A percentile compares a stretch with the other conserved stretches of the same genome.
Evolutionary conservation across 2,113 vertebrate genomes (phyloP).

Genomic region (Ictalurus punctatus): DNA sequence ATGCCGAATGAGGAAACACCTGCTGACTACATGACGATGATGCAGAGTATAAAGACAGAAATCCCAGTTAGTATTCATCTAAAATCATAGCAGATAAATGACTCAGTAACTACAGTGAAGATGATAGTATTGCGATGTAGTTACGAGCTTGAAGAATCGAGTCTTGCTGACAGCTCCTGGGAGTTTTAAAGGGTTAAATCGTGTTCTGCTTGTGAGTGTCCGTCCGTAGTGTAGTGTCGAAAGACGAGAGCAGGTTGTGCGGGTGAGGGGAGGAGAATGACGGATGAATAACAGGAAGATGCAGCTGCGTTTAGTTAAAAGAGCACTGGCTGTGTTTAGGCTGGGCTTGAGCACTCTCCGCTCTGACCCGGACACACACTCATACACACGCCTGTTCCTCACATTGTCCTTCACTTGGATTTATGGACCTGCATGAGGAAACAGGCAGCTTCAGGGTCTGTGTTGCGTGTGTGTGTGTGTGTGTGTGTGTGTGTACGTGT

Average conservation of each 20-base stretch:
- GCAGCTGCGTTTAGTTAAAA: conserved; percentile 69
- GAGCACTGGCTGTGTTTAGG: conserved; percentile 73
- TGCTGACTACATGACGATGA: neutral
- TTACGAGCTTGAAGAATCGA: no score
- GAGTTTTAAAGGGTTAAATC: neutral
- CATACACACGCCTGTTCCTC: conserved; percentile 72
- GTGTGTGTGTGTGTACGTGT: conserved; percentile 31
- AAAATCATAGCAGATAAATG: neutral
- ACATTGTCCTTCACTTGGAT: conserved; percentile 74
- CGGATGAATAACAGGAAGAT: conserved; percentile 75
- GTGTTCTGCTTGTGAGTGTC: neutral
- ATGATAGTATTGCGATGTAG: neutral
- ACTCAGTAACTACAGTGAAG: neutral
- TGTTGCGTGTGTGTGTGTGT: conserved; percentile 34
- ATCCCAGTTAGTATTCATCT: neutral
- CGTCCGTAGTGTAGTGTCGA: neutral
- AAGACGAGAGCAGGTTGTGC: neutral
- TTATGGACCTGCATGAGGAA: conserved; percentile 73
- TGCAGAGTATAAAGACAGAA: neutral
- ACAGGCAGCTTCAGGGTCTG: conserved; percentile 44
- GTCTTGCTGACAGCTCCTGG: neutral
- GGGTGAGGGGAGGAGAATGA: conserved; percentile 16
- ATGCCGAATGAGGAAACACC: neutral
- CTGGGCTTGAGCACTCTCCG: conserved; percentile 49
- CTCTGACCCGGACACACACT: conserved; percentile 63